Evolutionary conservation across 2,113 vertebrate species (phyloP), one percentile per base, ranked within the genome.

Genomic region (Ceyx cyanopectus): DNA sequence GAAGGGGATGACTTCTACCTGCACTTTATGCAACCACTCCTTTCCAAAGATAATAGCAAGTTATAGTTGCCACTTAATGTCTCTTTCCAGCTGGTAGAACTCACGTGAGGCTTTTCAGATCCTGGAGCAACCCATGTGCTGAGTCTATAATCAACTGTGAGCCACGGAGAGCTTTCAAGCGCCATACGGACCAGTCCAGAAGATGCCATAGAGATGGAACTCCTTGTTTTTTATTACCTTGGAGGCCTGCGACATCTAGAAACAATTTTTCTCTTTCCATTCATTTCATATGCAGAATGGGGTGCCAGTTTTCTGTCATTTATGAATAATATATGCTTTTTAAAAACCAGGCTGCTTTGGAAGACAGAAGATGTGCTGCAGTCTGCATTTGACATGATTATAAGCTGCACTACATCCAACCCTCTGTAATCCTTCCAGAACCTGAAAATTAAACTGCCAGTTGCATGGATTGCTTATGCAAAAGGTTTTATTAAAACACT

Each of bases 371-470:
- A 26, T 18, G 72, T 22, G 45, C 50, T 50, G 62, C 58, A 61
- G 80, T 54, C 60, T 67, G 51, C 0, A 2, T 14, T 1, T 10
- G 60, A 73, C 84, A 66, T 0, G 10, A 53, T 3, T 7, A 60
- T 34, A 77, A 8, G 13, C 51, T 20, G 54, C 53, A 50, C 54
- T 54, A 77, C 70, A 70, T 60, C 48, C n/a, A 80, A 21, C 53
- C 76, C 72, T 6, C 19, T 51, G 78, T 23, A 56, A 88, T 81
- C 66, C 72, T 57, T 12, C 73, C 34, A 34, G 2, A 74, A 75
- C 85, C 77, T 65, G 48, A 61, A 85, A 85, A 85, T 85, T 89
- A 87, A 80, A 82, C 82, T 83, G 87, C 85, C 53, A 74, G 20
- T 53, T 70, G 50, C 46, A 7, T 0, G 7, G 29, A 11, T 77